Percentiles rank a stretch among this genome's conserved stretches.
These are phyloP conservation scores for Trachelus iudaicus DNA, from an alignment of 2,888 invertebrate genomes.

Conservation along the genomic window DNA sequence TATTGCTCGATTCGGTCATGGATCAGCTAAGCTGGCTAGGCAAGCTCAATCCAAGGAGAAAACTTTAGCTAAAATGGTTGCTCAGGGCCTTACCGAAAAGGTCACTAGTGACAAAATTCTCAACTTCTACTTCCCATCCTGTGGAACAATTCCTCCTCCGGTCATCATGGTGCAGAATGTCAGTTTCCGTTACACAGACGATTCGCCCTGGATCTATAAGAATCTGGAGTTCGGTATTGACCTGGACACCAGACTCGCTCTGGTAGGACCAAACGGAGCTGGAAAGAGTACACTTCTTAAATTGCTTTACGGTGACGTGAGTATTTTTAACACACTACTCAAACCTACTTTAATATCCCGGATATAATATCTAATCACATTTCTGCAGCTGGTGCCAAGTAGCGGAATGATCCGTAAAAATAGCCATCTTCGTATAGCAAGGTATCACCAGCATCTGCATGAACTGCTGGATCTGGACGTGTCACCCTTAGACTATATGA, in stretches of 20 bases:
- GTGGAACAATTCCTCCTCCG: conserved; percentile 97
- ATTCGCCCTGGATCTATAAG: conserved; percentile 92
- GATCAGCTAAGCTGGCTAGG: conserved; percentile 96
- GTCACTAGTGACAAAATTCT: conserved; percentile 90
- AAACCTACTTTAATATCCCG: not conserved
- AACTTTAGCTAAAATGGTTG: conserved; percentile 99
- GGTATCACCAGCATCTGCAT: conserved; percentile 98
- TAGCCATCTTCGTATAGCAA: conserved; percentile 95
- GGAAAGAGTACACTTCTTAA: conserved; percentile 98
- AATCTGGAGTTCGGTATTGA: conserved; percentile 99
- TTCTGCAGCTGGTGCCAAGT: conserved; percentile 82
- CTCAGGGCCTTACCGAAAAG: conserved; percentile 96
- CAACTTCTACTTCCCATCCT: conserved; percentile 93
- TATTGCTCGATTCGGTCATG: conserved; percentile 99
- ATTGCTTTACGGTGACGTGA: conserved; percentile 91
- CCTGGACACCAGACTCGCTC: conserved; percentile 92
- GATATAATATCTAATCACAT: conserved; percentile 13
- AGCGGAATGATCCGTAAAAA: conserved; percentile 98
- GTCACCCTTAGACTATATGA: conserved; percentile 98
- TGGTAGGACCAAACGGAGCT: conserved; percentile 98
- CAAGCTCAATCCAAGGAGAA: conserved; percentile 99
- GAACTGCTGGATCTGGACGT: conserved; percentile 94
- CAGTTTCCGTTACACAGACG: conserved; percentile 91
- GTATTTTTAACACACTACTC: conserved; percentile 40
- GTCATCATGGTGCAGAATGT: conserved; percentile 99